Conservation (phyloP, 2,797 vertebrate species). For the Selene dorsalis region DNA sequence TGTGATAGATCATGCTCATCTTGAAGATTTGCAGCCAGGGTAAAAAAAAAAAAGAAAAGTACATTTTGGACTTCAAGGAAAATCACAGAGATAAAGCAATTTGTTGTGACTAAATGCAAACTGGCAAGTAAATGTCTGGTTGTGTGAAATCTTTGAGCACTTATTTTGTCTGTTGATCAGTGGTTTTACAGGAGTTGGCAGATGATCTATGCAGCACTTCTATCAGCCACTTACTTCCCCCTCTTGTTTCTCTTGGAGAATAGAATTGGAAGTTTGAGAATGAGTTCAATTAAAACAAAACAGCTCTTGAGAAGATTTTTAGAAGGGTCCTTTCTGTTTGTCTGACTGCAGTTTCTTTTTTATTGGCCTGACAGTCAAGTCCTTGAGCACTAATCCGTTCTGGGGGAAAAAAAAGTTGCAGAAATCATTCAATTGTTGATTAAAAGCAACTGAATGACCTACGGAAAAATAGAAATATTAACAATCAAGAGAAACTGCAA, state of each 20-base stretch:
- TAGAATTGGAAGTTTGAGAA: slow-evolving; percentile 39
- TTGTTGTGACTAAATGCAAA: slow-evolving; percentile 47
- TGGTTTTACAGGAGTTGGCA: slow-evolving; percentile 48
- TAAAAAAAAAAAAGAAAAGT: neutral
- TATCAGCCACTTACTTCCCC: slow-evolving; percentile 34
- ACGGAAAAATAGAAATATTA: neutral
- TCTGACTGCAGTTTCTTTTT: slow-evolving; percentile 9
- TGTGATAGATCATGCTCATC: slow-evolving; percentile 48
- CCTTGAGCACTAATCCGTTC: slow-evolving; percentile 46
- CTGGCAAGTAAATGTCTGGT: slow-evolving; percentile 24
- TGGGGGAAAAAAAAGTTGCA: slow-evolving; percentile 12
- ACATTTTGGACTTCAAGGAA: slow-evolving; percentile 46
- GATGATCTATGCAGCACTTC: slow-evolving; percentile 36
- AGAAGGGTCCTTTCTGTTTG: slow-evolving; percentile 17
- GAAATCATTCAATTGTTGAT: slow-evolving; percentile 39
- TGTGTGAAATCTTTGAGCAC: slow-evolving; percentile 28
- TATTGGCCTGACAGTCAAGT: slow-evolving; percentile 34
- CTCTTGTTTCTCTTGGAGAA: slow-evolving; percentile 22
- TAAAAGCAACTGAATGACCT: slow-evolving; percentile 45
- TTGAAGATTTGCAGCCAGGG: slow-evolving; percentile 26
- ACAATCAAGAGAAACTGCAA: neutral
- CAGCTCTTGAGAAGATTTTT: slow-evolving; percentile 15
- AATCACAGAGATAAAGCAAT: slow-evolving; percentile 40
- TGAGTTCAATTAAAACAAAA: slow-evolving; percentile 2
- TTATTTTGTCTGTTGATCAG: slow-evolving; percentile 20